A percentile compares a stretch with the other conserved stretches of the same genome.
Conservation (phyloP, 1,140 invertebrate genomes). For the Watersipora subatra region DNA sequence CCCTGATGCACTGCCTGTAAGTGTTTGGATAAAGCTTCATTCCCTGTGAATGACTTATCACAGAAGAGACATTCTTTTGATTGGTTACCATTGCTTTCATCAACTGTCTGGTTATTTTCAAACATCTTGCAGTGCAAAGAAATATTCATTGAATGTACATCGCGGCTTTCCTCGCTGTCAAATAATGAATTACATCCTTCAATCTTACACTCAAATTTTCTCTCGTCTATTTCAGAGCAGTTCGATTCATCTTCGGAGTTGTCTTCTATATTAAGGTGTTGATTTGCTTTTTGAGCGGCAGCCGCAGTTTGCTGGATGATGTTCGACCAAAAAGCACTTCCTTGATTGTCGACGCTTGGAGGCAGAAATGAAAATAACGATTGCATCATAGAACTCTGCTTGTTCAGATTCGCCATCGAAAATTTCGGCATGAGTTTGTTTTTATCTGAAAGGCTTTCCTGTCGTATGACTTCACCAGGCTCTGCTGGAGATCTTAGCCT, state of each 20-base stretch:
- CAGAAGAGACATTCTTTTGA: background rate
- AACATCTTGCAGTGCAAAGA: slow-evolving; percentile 21
- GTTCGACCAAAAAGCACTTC: background rate
- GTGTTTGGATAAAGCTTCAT: background rate
- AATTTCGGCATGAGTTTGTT: background rate
- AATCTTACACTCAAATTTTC: slow-evolving; percentile 60
- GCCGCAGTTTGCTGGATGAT: background rate
- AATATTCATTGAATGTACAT: slow-evolving; percentile 52
- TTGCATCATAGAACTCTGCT: slow-evolving; percentile 30
- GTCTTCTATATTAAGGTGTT: slow-evolving; percentile 48
- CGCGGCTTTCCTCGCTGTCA: slow-evolving; percentile 57
- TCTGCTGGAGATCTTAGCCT: background rate
- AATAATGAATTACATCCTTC: slow-evolving; percentile 68
- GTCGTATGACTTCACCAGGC: background rate
- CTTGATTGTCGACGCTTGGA: background rate
- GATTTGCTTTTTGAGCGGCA: slow-evolving; percentile 7
- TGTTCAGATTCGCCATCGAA: background rate
- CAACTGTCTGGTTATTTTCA: background rate
- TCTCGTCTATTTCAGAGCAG: slow-evolving; percentile 46
- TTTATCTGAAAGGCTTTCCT: background rate
- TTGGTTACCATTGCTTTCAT: background rate
- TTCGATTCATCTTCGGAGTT: slow-evolving; percentile 52
- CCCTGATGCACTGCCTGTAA: background rate
- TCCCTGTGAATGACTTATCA: background rate
- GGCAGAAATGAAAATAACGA: slow-evolving; percentile 37